A percentile compares a stretch with the other conserved stretches of the same genome.
phyloP scores from a whole-genome alignment of 2,888 invertebrate species.

The Holacanthella duospinosa region DNA sequence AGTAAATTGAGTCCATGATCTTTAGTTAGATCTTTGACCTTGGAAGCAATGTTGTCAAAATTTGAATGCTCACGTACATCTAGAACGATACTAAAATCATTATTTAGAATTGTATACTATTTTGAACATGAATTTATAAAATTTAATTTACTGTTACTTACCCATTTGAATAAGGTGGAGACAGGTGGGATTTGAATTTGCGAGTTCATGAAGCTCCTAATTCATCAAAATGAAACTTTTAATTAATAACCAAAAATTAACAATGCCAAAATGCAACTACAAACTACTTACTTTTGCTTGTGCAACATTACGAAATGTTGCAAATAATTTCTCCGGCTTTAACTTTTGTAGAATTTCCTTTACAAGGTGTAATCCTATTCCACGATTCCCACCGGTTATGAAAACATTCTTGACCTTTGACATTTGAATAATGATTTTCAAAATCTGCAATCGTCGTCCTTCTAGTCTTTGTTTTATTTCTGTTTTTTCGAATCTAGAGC shows the following conservation, averaged over 20 bases:
- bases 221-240: neutral
- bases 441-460: neutral
- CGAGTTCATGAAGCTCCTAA: slow-evolving; percentile 7
- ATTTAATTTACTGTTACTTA: neutral
- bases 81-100: no score
- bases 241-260: neutral
- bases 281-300: slow-evolving; percentile 51
- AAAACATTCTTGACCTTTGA: slow-evolving; percentile 45
- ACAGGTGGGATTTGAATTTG: neutral
- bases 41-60: slow-evolving; percentile 50
- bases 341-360: slow-evolving; percentile 48
- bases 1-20: slow-evolving; percentile 68
- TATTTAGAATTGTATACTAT: no score
- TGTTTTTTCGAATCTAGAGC: no score
- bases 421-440: neutral
- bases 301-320: slow-evolving; percentile 64
- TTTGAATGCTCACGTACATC: slow-evolving; percentile 56
- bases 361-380: slow-evolving; percentile 75
- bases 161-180: slow-evolving; percentile 10
- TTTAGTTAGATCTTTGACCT: slow-evolving; percentile 53
- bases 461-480: no score
- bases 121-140: no score
- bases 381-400: slow-evolving; percentile 82
- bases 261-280: neutral
- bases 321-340: slow-evolving; percentile 61